phyloP scores from a whole-genome alignment of 2,797 vertebrate species.

The Cygnus olor region DNA sequence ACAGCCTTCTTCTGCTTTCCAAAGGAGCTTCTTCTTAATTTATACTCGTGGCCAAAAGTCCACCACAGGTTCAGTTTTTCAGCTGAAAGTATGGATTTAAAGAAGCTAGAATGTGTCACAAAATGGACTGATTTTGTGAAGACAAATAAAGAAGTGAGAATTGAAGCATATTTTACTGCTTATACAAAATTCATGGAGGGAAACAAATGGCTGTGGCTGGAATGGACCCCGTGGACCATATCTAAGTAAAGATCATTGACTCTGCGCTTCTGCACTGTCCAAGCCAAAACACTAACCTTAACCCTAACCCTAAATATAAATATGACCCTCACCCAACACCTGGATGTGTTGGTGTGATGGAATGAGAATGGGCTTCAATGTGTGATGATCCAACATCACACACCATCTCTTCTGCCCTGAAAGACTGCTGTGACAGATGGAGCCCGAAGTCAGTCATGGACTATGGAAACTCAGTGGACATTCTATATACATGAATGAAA shows the following conservation, averaged over 20 bases:
- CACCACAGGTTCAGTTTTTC: neutral
- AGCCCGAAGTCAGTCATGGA: no score
- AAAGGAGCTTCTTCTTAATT: neutral
- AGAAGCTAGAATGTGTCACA: neutral
- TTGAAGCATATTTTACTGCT: neutral
- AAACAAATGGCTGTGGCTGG: neutral
- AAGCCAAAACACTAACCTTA: no score
- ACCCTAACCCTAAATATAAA: no score
- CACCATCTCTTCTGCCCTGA: no score
- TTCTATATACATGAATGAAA: no score
- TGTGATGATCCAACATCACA: no score
- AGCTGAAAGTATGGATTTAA: neutral
- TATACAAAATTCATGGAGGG: neutral
- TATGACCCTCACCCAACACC: no score
- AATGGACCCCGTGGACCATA: rapidly evolving
- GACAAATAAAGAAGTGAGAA: neutral
- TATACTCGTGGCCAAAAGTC: neutral
- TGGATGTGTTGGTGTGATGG: no score
- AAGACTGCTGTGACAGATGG: no score
- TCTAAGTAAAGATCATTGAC: neutral
- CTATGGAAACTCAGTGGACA: no score
- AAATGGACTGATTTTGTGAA: neutral
- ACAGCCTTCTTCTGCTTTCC: neutral
- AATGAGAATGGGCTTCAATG: no score
- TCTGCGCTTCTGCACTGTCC: no score